These are phyloP conservation scores for Liposcelis brunnea DNA, from an alignment of 2,888 invertebrate species.

Conservation along the genomic window DNA sequence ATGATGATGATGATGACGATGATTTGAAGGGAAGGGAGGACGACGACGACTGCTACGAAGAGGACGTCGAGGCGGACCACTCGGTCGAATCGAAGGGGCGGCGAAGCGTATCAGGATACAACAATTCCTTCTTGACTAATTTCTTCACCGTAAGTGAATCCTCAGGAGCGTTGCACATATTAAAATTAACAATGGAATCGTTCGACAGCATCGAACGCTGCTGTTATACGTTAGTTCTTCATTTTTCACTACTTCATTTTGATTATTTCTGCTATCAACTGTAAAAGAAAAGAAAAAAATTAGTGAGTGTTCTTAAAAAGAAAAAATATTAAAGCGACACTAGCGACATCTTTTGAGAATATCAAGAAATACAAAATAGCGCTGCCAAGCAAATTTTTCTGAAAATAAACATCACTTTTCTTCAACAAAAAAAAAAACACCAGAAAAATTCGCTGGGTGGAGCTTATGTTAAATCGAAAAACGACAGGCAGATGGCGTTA, in stretches of 20 bases:
- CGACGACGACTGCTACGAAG: background rate
- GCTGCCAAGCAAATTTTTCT: too few relatives aligned
- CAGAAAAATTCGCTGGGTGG: too few relatives aligned
- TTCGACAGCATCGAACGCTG: slow-evolving; percentile 8
- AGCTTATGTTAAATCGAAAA: too few relatives aligned
- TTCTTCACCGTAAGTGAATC: too few relatives aligned
- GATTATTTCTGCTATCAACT: slow-evolving; percentile 76
- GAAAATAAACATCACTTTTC: too few relatives aligned
- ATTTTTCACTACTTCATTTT: slow-evolving; percentile 84
- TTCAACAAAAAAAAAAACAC: too few relatives aligned
- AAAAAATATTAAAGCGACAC: too few relatives aligned
- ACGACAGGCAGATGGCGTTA: too few relatives aligned
- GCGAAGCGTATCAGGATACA: background rate
- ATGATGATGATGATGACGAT: background rate
- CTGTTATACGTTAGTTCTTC: slow-evolving; percentile 70
- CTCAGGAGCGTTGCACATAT: too few relatives aligned
- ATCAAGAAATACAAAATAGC: too few relatives aligned
- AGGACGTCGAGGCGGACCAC: background rate
- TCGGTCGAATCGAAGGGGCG: background rate
- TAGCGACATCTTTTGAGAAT: too few relatives aligned
- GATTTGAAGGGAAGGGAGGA: background rate
- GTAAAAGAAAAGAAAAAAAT: slow-evolving; percentile 23
- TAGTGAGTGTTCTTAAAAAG: slow-evolving; percentile 16
- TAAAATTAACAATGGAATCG: background rate
- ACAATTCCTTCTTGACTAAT: background rate